These are phyloP conservation scores for Neomonachus schauinslandi DNA, from an alignment of 2,113 vertebrate species.

Conservation along the genomic window DNA sequence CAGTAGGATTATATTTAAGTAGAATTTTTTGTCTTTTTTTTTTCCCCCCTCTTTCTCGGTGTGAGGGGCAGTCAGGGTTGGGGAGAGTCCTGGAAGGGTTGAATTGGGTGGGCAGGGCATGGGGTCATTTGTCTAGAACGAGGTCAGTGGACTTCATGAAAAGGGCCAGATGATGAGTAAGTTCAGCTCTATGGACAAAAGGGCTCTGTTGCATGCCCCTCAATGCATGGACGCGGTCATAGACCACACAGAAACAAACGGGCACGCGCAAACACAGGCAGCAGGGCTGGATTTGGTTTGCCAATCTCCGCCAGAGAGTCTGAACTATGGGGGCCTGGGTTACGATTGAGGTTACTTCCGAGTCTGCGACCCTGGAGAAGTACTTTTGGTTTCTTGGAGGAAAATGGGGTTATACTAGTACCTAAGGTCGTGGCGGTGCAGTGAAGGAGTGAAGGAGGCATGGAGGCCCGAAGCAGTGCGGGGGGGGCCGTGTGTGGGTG, in stretches of 20 bases:
- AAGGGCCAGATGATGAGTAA: background rate
- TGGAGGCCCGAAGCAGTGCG: background rate
- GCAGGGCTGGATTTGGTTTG: background rate
- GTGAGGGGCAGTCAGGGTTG: background rate
- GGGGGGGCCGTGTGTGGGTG: fast-evolving
- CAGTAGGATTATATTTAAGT: constrained; percentile 48
- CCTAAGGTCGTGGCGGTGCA: fast-evolving
- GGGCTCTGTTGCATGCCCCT: fast-evolving
- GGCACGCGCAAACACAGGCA: too few relatives aligned
- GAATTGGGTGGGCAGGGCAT: too few relatives aligned
- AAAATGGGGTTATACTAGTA: too few relatives aligned
- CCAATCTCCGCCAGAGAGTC: fast-evolving
- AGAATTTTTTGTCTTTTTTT: background rate
- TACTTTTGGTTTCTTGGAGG: background rate
- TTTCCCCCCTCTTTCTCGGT: background rate
- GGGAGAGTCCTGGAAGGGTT: background rate
- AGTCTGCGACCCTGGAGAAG: background rate
- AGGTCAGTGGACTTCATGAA: background rate
- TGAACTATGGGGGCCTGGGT: background rate
- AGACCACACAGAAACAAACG: fast-evolving
- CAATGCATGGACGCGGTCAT: fast-evolving
- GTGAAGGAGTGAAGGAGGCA: fast-evolving
- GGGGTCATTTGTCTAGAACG: background rate
- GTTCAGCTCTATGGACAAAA: fast-evolving
- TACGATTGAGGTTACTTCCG: background rate